These are phyloP conservation scores for Incurvaria masculella DNA, from an alignment of 2,888 invertebrate species.

Conservation along the genomic window DNA sequence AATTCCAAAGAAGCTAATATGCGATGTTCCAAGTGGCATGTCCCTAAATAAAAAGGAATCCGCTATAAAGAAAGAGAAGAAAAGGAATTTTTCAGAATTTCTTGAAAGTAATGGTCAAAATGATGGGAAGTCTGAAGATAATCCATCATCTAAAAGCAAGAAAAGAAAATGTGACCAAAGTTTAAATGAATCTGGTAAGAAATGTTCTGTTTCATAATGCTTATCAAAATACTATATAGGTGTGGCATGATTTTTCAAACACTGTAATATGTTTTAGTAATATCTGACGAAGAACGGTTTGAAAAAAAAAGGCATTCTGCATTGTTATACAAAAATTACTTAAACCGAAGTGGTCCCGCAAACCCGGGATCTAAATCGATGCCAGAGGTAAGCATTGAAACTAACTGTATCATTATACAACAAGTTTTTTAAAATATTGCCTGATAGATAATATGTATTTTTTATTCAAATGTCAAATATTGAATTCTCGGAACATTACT, in stretches of 20 bases:
- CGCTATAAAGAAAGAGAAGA: constrained; percentile 10
- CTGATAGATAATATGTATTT: not conserved
- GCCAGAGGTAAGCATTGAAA: constrained; percentile 72
- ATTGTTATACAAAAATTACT: constrained; percentile 69
- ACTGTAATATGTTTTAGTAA: constrained; percentile 25
- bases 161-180: constrained; percentile 29
- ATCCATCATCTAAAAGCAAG: constrained; percentile 15
- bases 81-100: constrained; percentile 28
- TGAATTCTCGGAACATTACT: not conserved
- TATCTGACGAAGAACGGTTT: constrained; percentile 64
- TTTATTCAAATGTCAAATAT: not conserved
- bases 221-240: not conserved
- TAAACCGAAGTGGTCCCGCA: constrained; percentile 74
- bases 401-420: not conserved
- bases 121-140: not conserved
- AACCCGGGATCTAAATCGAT: constrained; percentile 81
- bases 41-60: constrained; percentile 1
- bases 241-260: not conserved
- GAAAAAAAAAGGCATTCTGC: constrained; percentile 65
- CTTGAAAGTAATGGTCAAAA: constrained; percentile 19
- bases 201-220: not conserved
- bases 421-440: not conserved
- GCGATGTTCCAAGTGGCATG: not conserved
- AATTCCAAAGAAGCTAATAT: not conserved
- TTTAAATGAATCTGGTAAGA: constrained; percentile 40